phyloP scores from a whole-genome alignment of 2,113 vertebrate genomes.

The Micronisus gabar region DNA sequence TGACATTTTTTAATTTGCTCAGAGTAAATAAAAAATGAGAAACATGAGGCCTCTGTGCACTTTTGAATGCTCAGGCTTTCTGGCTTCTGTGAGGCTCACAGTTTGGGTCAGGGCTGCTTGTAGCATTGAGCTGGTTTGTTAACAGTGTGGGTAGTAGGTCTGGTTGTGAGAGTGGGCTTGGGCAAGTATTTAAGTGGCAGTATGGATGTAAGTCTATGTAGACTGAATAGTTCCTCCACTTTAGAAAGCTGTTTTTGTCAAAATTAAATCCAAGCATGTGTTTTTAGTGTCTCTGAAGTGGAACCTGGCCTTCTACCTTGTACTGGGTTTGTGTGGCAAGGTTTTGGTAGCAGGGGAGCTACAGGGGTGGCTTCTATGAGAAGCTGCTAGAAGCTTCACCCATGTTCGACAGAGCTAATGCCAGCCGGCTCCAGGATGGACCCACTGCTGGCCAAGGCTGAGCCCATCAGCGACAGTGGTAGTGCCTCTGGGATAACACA shows the following conservation, averaged over 20 bases:
- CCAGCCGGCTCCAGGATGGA: not conserved
- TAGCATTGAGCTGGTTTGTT: not conserved
- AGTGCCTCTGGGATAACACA: too few relatives aligned
- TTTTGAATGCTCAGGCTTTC: not conserved
- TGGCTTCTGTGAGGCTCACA: not conserved
- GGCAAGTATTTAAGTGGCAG: not conserved
- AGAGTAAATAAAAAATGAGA: not conserved
- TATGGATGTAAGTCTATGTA: not conserved
- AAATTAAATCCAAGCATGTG: not conserved
- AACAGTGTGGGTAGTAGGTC: not conserved
- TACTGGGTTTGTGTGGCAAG: not conserved
- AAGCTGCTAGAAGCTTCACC: not conserved
- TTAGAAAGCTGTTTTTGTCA: not conserved
- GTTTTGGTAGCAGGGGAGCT: not conserved
- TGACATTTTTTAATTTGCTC: not conserved
- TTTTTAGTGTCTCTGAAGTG: not conserved
- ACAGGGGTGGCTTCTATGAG: too few relatives aligned
- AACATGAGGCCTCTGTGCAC: not conserved
- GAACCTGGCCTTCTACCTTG: not conserved
- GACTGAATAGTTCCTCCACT: not conserved
- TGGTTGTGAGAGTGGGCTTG: not conserved
- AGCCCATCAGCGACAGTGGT: not conserved
- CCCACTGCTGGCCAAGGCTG: not conserved
- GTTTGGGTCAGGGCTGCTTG: not conserved
- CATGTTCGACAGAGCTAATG: not conserved